phyloP scores from a whole-genome alignment of 2,797 vertebrate genomes.

The Platalea minor region DNA sequence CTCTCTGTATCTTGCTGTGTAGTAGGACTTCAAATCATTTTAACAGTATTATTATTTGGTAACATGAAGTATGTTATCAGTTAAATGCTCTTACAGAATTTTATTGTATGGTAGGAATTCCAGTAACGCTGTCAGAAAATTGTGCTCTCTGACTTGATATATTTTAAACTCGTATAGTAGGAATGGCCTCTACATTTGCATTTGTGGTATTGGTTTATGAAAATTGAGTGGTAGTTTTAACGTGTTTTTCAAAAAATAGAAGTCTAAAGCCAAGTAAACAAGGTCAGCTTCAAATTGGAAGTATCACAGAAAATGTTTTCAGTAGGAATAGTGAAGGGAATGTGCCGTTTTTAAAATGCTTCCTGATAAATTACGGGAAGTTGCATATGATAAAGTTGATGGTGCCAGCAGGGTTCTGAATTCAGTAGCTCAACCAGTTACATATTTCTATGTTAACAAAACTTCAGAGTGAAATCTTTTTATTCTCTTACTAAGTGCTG shows the following conservation, averaged over 20 bases:
- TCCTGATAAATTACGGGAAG: neutral
- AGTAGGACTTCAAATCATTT: neutral
- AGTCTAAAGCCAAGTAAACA: neutral
- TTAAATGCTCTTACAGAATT: conserved; percentile 1
- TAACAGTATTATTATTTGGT: neutral
- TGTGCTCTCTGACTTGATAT: neutral
- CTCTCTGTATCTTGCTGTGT: neutral
- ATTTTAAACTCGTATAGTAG: neutral
- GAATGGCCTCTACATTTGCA: neutral
- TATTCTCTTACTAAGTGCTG: neutral
- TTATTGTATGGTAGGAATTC: neutral
- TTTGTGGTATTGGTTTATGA: neutral
- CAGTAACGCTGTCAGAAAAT: neutral
- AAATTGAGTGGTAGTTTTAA: neutral
- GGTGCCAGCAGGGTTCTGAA: neutral
- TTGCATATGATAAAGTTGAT: neutral
- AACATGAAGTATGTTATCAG: neutral
- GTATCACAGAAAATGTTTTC: neutral
- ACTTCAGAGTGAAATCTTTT: neutral
- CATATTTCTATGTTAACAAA: neutral
- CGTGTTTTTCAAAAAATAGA: neutral
- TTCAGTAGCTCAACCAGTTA: neutral
- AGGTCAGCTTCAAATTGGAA: neutral
- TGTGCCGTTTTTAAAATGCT: neutral
- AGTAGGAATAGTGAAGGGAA: neutral